Evolutionary conservation across 2,797 vertebrate genomes (phyloP), one percentile per base, ranked within the genome.

Genomic region (Huso huso): DNA sequence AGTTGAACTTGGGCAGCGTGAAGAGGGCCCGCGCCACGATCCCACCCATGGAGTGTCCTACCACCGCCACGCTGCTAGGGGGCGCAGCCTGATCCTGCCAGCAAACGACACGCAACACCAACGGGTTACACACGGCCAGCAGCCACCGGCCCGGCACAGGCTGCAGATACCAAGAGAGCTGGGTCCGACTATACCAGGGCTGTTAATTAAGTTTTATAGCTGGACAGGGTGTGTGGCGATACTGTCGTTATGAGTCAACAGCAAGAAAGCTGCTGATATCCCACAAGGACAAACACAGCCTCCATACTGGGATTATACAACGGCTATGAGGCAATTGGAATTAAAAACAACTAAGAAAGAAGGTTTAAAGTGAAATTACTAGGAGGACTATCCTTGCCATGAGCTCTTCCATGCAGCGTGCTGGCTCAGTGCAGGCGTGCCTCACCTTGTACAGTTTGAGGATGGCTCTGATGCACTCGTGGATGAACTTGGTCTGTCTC

Each of bases 21-120:
- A 95, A 93, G 66, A 99, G 83, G 0, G 95, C 97, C 75, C 94
- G 90, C 63, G 96, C 95, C 77, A 99, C 87, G 68, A 99, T 93
- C 10, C 97, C 97, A n/a, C 96, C 97, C 97, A 99, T 99, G 63
- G 97, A 99, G 81, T 99, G 97, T 6, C 95, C 97, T 3, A 99
- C 90, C 37, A 99, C 85, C 9, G 92, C 90, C 74, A 99, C 94
- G 48, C 91, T 92, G 71, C 76, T 86, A 0, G 97, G 95, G 51
- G 93, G 88, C 64, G 80, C 86, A 51, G 90, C 90, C 70, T 71
- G 75, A 70, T 85, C 91, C 97, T 98, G 69, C 23, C 23, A 37
- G 23, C 23, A 37, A 37, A 37, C 23, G 23, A 37, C 72, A 77
- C 52, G 50, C 73, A 75, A 68, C 60, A 60, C 23, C 23, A 37